These are phyloP conservation scores for Chelidonichthys spinosus DNA, from an alignment of 2,797 vertebrate genomes.

Conservation along the genomic window DNA sequence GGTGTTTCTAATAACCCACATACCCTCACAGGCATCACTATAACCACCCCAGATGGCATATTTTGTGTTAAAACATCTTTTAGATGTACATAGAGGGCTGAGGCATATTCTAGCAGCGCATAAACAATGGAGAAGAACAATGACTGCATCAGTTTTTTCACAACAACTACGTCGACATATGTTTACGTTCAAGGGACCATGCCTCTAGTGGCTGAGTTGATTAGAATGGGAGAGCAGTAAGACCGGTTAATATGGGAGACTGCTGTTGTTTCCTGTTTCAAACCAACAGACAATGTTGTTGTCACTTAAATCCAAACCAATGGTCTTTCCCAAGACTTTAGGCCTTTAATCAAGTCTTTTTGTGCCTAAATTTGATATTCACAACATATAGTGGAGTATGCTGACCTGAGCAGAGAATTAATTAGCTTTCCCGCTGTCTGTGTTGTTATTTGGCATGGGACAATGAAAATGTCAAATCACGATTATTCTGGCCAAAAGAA, in stretches of 20 bases:
- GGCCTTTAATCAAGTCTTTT: neutral
- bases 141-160: neutral
- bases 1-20: slow-evolving; percentile 31
- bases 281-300: neutral
- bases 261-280: neutral
- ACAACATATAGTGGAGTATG: neutral
- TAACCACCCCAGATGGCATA: slow-evolving; percentile 31
- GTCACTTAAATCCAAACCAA: neutral
- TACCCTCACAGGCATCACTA: slow-evolving; percentile 1
- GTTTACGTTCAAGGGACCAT: neutral
- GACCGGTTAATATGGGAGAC: neutral
- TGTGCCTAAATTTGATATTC: neutral
- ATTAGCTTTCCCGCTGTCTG: neutral
- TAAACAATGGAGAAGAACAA: slow-evolving; percentile 23
- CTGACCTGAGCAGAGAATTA: neutral
- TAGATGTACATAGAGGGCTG: neutral
- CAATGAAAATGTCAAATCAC: too few species aligned
- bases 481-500: too few species aligned
- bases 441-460: too few species aligned
- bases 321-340: neutral
- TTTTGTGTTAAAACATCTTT: slow-evolving; percentile 32
- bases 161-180: neutral
- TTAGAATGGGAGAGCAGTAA: neutral
- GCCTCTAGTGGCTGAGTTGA: neutral
- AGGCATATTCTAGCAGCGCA: slow-evolving; percentile 14